Percentiles rank a stretch among this genome's conserved stretches.
These are phyloP conservation scores for Condylostylus longicornis DNA, from an alignment of 1,140 invertebrate species.

Conservation along the genomic window DNA sequence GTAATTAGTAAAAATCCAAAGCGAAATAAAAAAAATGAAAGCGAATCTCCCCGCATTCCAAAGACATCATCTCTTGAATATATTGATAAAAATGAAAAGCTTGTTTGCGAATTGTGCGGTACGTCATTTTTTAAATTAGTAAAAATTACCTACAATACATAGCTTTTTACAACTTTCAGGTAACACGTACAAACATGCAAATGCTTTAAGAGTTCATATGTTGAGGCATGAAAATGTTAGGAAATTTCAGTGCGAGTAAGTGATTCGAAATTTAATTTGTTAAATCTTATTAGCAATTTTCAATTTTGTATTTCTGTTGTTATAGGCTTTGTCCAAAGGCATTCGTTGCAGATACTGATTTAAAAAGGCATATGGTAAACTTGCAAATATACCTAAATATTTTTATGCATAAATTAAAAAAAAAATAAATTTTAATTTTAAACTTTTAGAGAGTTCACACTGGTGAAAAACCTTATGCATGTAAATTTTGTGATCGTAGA, in stretches of 20 bases:
- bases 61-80: too few relatives aligned
- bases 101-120: too few relatives aligned
- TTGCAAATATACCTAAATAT: too few relatives aligned
- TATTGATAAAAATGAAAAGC: too few relatives aligned
- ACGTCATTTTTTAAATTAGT: not conserved
- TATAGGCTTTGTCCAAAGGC: conserved; percentile 28
- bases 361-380: conserved; percentile 29
- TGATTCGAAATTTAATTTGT: conserved; percentile 10
- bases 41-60: too few relatives aligned
- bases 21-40: too few relatives aligned
- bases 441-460: conserved; percentile 28
- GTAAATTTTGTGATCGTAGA: conserved; percentile 47
- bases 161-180: conserved; percentile 22
- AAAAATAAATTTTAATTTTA: not conserved
- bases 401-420: not conserved
- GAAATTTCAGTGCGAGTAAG: conserved; percentile 3
- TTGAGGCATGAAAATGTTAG: conserved; percentile 20
- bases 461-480: conserved; percentile 45
- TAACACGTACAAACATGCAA: conserved; percentile 29
- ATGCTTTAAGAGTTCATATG: conserved; percentile 28
- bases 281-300: not conserved
- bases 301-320: conserved; percentile 3
- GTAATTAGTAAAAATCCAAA: too few relatives aligned
- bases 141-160: not conserved
- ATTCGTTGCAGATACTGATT: conserved; percentile 29